These are phyloP conservation scores for Peromyscus polionotus DNA, from an alignment of 2,113 vertebrate genomes.

Conservation along the genomic window DNA sequence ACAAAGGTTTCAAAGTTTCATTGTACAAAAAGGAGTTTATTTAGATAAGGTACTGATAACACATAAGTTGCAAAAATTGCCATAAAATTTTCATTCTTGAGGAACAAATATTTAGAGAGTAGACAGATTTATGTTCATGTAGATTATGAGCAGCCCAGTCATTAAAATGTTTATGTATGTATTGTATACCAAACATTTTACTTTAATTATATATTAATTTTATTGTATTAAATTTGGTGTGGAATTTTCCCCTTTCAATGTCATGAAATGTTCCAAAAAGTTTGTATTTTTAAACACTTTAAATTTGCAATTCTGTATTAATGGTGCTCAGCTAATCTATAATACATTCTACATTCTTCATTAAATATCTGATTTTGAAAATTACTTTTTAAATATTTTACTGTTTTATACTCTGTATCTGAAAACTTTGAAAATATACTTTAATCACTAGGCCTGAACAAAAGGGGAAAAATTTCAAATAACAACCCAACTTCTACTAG, in stretches of 20 bases:
- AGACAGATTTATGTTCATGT: neutral
- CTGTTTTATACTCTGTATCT: neutral
- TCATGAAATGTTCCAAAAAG: neutral
- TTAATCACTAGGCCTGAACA: neutral
- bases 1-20: neutral
- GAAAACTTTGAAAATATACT: neutral
- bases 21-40: neutral
- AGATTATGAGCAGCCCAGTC: neutral
- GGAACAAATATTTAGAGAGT: neutral
- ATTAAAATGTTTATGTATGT: neutral
- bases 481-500: neutral
- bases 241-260: neutral
- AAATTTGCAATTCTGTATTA: neutral
- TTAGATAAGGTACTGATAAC: neutral
- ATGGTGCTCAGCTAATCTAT: neutral
- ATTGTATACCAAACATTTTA: neutral
- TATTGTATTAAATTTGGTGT: neutral
- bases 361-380: neutral
- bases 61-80: neutral
- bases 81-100: neutral
- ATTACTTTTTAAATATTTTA: neutral
- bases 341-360: neutral
- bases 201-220: neutral
- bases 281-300: neutral
- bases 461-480: neutral